Conservation (phyloP, 2,113 vertebrate species). For the Okapia johnstoni region DNA sequence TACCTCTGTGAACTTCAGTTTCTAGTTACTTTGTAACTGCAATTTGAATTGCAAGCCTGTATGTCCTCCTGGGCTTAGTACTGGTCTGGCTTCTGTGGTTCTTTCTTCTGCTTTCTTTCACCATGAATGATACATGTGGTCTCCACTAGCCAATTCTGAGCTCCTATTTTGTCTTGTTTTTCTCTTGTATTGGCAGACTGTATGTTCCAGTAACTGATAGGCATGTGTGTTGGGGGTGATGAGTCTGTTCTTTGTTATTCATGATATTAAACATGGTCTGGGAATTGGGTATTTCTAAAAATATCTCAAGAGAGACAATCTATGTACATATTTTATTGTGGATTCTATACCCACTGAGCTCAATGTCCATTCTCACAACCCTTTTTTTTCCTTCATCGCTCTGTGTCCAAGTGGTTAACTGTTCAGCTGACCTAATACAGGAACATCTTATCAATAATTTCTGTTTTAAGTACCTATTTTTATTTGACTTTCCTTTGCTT, state of each 20-base stretch:
- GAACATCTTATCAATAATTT: neutral
- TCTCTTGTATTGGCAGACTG: neutral
- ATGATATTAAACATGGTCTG: neutral
- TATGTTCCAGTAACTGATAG: too few relatives aligned
- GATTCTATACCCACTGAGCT: neutral
- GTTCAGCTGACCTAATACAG: neutral
- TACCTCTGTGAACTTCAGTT: neutral
- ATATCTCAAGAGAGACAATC: neutral
- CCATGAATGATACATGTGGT: neutral
- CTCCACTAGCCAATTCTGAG: neutral
- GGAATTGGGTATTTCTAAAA: neutral
- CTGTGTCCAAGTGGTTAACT: neutral
- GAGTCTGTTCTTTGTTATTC: neutral
- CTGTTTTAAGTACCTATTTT: neutral
- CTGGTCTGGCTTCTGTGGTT: neutral
- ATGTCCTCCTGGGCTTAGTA: neutral
- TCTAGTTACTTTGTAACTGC: neutral
- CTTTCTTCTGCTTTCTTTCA: neutral
- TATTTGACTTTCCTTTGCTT: neutral
- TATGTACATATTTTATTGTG: neutral
- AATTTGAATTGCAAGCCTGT: neutral
- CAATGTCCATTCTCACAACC: neutral
- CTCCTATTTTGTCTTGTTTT: neutral
- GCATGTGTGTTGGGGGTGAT: rapidly evolving
- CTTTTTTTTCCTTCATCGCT: neutral